Conservation (phyloP, 2,113 vertebrate genomes). For the Mionectes macconnelli region DNA sequence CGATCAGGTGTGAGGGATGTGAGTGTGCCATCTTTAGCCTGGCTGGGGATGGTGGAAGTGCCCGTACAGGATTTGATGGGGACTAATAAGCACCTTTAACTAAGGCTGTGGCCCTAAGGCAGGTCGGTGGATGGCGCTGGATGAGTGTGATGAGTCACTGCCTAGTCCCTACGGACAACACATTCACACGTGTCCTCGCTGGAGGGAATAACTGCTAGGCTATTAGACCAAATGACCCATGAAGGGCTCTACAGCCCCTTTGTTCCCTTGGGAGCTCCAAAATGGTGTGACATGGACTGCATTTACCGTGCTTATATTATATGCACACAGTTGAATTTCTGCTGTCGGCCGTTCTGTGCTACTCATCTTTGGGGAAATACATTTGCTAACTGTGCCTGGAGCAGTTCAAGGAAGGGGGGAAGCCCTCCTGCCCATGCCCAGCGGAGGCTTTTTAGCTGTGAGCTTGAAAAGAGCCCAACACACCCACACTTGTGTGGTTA, state of each 20-base stretch:
- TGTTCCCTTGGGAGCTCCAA: not conserved
- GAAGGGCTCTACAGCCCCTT: not conserved
- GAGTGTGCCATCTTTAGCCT: not conserved
- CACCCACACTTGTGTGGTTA: not conserved
- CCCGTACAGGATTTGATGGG: not conserved
- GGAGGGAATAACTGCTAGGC: not conserved
- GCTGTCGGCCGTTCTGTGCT: accelerated
- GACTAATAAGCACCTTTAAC: not conserved
- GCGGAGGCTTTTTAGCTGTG: not conserved
- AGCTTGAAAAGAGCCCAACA: slow-evolving; percentile 17
- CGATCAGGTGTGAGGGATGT: not conserved
- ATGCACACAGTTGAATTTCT: not conserved
- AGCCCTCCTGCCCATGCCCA: not conserved
- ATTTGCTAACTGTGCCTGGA: not conserved
- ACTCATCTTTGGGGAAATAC: not conserved
- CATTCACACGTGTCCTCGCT: not conserved
- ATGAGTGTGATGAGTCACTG: not conserved
- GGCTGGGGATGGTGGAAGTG: not conserved
- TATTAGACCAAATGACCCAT: not conserved
- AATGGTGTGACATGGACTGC: accelerated
- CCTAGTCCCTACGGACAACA: not conserved
- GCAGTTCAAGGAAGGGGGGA: not conserved
- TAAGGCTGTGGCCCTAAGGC: not conserved
- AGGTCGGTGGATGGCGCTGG: not conserved
- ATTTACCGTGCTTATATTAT: not conserved